Evolutionary conservation across 1,140 invertebrate species (phyloP), one percentile per base, ranked within the genome.

Genomic region (Melitaea cinxia): DNA sequence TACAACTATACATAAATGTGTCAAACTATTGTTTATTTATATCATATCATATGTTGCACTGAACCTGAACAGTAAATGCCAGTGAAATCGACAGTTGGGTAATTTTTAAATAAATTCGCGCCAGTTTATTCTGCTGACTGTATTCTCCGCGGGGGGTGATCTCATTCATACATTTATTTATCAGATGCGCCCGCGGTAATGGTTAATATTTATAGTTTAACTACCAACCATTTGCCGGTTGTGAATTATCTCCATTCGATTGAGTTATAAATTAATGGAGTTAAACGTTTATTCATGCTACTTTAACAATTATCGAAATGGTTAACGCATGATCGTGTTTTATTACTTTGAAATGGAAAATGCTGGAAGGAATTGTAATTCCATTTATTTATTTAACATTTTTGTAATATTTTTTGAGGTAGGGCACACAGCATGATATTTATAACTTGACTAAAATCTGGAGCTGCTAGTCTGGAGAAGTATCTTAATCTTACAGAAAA

Each of bases 111-210:
- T 23, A 47, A 7, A 14, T 28, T 37, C 7, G 21, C 21, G 14
- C 28, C 24, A 17, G 14, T 63, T 63, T 4, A 6, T 47, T 37
- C 28, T 63, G 52, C 42, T 47, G 52, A 63, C 42, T 15, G 39
- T 63, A 49, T 19, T 15, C 50, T 28, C 52, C 23, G 53, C 52
- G 39, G 61, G 61, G 37, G 53, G 53, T 49, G 24, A 33, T 39
- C 33, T 9, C 37, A 62, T 62, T 54, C 59, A 62, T 62, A 55
- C 53, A 54, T 55, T 23, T 19, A 55, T 56, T 56, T 63, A 63
- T 63, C 61, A 63, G 61, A 63, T 63, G 42, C 21, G 61, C 61
- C 42, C 21, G 39, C 30, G 61, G 62, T 53, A 50, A 65, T 65
- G 49, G 28, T 57, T 52, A 50, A 52, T 58, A 65, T 65, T 57